phyloP scores from a whole-genome alignment of 2,113 vertebrate genomes.

The Salvator merianae region DNA sequence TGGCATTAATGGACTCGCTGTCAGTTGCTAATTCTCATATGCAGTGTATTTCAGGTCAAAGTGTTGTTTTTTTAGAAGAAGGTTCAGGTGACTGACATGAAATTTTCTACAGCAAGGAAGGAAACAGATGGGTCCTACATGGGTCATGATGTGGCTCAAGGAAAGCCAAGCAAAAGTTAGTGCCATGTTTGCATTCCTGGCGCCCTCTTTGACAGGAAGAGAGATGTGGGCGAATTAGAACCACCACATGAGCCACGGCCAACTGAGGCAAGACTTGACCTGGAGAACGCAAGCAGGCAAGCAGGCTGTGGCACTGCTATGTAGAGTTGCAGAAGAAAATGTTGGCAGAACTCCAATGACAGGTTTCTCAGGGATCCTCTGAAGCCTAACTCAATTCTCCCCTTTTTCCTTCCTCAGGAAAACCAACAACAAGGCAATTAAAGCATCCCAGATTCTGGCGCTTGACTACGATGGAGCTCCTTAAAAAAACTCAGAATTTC shows the following conservation, averaged over 20 bases:
- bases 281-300: background rate
- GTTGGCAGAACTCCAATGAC: background rate
- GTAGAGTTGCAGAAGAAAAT: background rate
- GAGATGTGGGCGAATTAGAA: background rate
- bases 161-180: background rate
- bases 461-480: no score
- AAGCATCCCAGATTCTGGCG: no score
- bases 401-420: background rate
- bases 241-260: slow-evolving; percentile 31
- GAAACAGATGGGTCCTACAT: background rate
- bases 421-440: no score
- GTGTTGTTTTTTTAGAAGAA: background rate
- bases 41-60: background rate
- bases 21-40: background rate
- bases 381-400: background rate
- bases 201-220: background rate
- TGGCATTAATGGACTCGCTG: background rate
- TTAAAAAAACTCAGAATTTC: no score
- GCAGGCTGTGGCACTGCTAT: background rate
- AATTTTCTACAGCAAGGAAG: background rate
- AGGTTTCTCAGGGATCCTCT: background rate
- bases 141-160: background rate
- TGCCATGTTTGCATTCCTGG: slow-evolving; percentile 4
- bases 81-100: no score
- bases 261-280: slow-evolving; percentile 24